These are phyloP conservation scores for Mimachlamys varia DNA, from an alignment of 2,888 invertebrate species.

Conservation along the genomic window DNA sequence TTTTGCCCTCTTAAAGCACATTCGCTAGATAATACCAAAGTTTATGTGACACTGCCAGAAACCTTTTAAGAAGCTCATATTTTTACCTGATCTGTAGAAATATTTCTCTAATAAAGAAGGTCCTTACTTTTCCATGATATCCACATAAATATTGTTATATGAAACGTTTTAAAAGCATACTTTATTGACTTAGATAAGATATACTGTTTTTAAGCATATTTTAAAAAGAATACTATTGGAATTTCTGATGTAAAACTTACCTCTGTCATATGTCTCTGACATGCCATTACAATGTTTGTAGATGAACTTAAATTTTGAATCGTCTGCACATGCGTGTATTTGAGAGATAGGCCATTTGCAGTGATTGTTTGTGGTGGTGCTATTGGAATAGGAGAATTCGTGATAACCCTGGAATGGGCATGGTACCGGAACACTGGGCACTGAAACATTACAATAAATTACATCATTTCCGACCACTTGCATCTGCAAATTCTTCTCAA, in stretches of 20 bases:
- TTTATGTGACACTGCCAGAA: too few relatives aligned
- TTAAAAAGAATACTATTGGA: not conserved
- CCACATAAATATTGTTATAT: too few relatives aligned
- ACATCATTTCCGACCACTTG: not conserved
- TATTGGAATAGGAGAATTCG: slow-evolving; percentile 93
- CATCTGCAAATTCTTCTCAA: not conserved
- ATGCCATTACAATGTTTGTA: slow-evolving; percentile 95
- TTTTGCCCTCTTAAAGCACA: too few relatives aligned
- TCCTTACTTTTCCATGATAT: too few relatives aligned
- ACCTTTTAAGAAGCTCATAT: too few relatives aligned
- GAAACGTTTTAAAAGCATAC: too few relatives aligned
- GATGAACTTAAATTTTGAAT: slow-evolving; percentile 93
- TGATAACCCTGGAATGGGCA: slow-evolving; percentile 96
- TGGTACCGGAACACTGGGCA: slow-evolving; percentile 87
- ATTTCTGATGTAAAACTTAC: slow-evolving; percentile 57
- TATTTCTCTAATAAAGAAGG: too few relatives aligned
- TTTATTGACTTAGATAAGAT: too few relatives aligned
- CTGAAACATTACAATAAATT: slow-evolving; percentile 59
- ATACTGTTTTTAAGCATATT: too few relatives aligned
- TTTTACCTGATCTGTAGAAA: too few relatives aligned
- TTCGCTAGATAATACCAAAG: too few relatives aligned
- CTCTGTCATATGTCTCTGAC: slow-evolving; percentile 68
- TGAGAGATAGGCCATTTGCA: slow-evolving; percentile 91
- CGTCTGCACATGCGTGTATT: slow-evolving; percentile 96
- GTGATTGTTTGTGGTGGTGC: slow-evolving; percentile 86